Evolutionary conservation across 1,140 invertebrate species (phyloP), one percentile per base, ranked within the genome.

Genomic region (Anastatus disparis): DNA sequence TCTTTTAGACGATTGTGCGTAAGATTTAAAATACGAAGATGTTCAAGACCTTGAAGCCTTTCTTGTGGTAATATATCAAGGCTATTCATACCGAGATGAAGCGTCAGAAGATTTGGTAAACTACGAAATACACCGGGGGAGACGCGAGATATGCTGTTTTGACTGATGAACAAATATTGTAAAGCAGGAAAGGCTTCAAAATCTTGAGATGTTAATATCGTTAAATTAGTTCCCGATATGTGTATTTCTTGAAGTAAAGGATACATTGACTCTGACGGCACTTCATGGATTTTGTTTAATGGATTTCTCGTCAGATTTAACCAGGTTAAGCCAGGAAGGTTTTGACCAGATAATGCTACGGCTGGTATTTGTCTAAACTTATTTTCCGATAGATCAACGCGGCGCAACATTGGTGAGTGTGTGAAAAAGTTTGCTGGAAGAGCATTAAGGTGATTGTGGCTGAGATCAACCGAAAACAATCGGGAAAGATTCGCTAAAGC

Each of bases 101-200:
- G 87, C 0, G 90, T 90, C n/a, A 93, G 85, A 44, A 97, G 86
- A 79, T 91, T 90, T 13, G 89, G 89, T 17, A 97, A 83, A 69
- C 90, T 90, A 42, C 89, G 89, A 79, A 97, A 97, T 35, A 94
- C 93, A 2, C 94, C 92, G 0, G 95, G 94, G 0, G 94, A 96
- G 58, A 97, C 89, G 70, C 93, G 88, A 4, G 89, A 89, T 27
- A 97, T 93, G 71, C 89, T 87, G 81, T 96, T 97, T 71, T 90
- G 86, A 2, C 88, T 86, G 40, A 97, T 81, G 72, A 90, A 91
- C 17, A 97, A 86, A 75, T 91, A 91, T 74, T 92, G 88, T 10
- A 97, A 84, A 0, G 90, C 89, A 3, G 93, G 92, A 76, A 96
- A 96, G n/a, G 93, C 90, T 77, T 94, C 91, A 77, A 97, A 96